Evolutionary conservation across 2,888 invertebrate species (phyloP).

Genomic region (Lasioglossum lativentre): DNA sequence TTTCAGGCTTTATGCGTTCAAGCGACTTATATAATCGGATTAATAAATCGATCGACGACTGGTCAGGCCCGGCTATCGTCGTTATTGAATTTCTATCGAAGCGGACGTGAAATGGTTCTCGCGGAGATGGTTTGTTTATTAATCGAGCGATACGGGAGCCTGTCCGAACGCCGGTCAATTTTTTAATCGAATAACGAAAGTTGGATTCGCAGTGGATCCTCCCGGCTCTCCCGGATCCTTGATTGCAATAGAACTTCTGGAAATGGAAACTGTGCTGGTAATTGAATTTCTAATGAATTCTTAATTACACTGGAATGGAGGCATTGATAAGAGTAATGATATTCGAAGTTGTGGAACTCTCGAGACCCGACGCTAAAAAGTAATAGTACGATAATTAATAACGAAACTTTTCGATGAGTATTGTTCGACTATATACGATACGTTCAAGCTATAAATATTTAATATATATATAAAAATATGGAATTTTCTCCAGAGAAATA

Average conservation of each 20-base stretch:
- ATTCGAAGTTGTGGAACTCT: background rate
- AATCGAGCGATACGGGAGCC: background rate
- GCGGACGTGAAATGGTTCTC: background rate
- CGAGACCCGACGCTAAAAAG: background rate
- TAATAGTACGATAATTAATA: background rate
- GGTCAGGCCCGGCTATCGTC: constrained; percentile 21
- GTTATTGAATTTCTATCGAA: constrained; percentile 60
- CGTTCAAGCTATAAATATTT: background rate
- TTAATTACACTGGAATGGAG: background rate
- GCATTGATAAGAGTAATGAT: background rate
- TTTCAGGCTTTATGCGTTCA: constrained; percentile 49
- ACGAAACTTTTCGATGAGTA: background rate
- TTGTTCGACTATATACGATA: background rate
- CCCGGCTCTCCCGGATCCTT: background rate
- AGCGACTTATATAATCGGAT: constrained; percentile 66
- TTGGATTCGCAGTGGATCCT: background rate
- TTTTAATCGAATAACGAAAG: background rate
- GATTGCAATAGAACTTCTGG: constrained; percentile 5
- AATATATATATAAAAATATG: background rate
- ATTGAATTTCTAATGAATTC: constrained; percentile 14
- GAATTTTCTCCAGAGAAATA: background rate
- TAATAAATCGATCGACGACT: constrained; percentile 57
- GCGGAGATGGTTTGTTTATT: background rate
- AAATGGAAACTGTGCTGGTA: background rate
- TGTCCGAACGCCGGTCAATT: background rate